Evolutionary conservation across 2,888 invertebrate genomes (phyloP), one percentile per base, ranked within the genome.

Genomic region (Folsomia candida): DNA sequence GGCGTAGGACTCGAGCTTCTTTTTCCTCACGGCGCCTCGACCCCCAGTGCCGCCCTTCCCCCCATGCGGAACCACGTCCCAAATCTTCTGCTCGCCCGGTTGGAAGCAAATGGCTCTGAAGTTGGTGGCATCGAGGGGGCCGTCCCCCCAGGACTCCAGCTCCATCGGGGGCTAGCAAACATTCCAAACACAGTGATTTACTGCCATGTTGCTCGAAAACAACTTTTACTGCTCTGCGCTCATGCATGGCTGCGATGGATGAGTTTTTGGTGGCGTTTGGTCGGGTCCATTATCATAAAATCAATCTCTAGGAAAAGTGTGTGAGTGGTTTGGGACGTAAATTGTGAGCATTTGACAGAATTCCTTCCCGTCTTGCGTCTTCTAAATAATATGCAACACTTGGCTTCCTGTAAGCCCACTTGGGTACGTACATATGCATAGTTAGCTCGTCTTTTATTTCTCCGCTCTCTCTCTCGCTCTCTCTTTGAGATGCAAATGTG

Each of bases 31-130:
- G 14, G 51, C 14, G 14, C 26, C 65, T 26, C 65, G 26, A 11
- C 54, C 57, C 3, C 54, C 51, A 54, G 27, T 54, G 2, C 51
- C 26, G 6, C 37, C 37, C 66, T 28, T 61, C 78, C 37, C 72
- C 71, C n/a, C 4, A 14, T 75, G 51, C 64, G 77, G 72, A n/a
- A 80, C 80, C 6, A 80, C 80, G 74, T 81, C 82, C 81, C 82
- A 82, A 28, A 82, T 81, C 37, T 81, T 80, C 65, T 79, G 80
- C 68, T 80, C 80, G 25, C 79, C 77, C 24, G 81, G 81, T 75
- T 82, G 82, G 62, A 79, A 79, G 67, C 82, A 82, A 61, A 82
- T 78, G 26, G 82, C 78, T 1, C 82, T 81, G 68, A 82, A 82
- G 18, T 79, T 71, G 9, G 81, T 81, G 20, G 81, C 81, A 58